Base-by-base conservation (phyloP, 2,888 invertebrate genomes). In the Nomada hirtipes region DNA sequence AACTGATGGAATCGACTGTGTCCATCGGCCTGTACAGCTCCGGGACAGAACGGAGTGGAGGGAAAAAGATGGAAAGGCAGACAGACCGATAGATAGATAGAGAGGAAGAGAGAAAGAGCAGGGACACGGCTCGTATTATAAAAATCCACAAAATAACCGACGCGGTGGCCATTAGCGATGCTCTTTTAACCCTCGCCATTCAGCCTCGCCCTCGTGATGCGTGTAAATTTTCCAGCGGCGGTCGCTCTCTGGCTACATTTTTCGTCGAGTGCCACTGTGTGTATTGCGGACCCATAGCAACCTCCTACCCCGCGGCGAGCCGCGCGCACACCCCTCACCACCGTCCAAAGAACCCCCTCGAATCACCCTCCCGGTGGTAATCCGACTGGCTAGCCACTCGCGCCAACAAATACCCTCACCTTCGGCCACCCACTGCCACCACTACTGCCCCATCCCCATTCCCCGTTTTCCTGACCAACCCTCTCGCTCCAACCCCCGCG, bases 71-170 rank as follows among this genome's bases (percentile, higher is more conserved):
- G 76, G 76, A 82, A 82, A 85, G 79, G 78, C 79, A 76, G 68
- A 23, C 47, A 0, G 29, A 52, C 15, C 50, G 64, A 59, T 29
- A 75, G 69, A 64, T 26, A 36, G 26, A 60, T 10, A 64, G 76
- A 79, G 76, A 84, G 36, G 36, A 7, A 0, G 84, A 86, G 79
- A 76, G 81, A 77, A 59, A 23, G 61, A 55, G 53, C 72, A 63
- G 59, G 68, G 53, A 55, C 63, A 80, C 79, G 86, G 72, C 73
- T 90, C 90, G 92, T 92, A 93, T 92, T 93, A 93, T 93, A 93
- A 93, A 93, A 93, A 93, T 93, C 93, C 93, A 92, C 93, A 93
- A 93, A 93, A 93, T 93, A 93, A 93, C 93, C 93, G 92, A 92
- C 93, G 92, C 91, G 92, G 89, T 88, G 92, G 93, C 92, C 93